Conservation (phyloP, 2,797 vertebrate species). For the Euthynnus affinis region DNA sequence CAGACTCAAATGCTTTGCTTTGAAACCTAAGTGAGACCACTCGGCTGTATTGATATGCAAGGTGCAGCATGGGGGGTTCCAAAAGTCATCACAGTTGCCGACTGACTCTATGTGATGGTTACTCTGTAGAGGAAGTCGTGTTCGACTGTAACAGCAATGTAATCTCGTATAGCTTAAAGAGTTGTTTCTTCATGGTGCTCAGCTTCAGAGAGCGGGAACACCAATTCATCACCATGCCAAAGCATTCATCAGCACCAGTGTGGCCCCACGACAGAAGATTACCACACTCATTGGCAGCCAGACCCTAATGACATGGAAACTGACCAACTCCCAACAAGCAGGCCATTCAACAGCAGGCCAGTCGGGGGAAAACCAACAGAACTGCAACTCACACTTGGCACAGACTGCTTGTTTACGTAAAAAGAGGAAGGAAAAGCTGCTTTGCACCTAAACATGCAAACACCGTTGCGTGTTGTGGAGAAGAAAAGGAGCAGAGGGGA, state of each 20-base stretch:
- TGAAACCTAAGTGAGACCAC: neutral
- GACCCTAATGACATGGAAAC: slow-evolving; percentile 79
- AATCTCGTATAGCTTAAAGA: slow-evolving; percentile 1
- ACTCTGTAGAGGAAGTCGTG: slow-evolving; percentile 11
- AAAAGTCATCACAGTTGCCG: neutral
- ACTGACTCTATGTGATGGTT: neutral
- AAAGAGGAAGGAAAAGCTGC: slow-evolving; percentile 31
- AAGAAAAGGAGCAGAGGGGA: neutral
- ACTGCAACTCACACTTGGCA: slow-evolving; percentile 63
- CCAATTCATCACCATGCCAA: slow-evolving; percentile 62
- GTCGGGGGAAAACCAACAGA: slow-evolving; percentile 59
- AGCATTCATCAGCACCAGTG: slow-evolving; percentile 71
- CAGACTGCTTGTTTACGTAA: slow-evolving; percentile 66
- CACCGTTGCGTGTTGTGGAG: neutral
- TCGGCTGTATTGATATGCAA: slow-evolving; percentile 32
- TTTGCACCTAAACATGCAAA: slow-evolving; percentile 43
- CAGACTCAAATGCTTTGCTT: slow-evolving; percentile 17
- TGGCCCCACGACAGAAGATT: slow-evolving; percentile 69
- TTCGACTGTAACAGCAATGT: slow-evolving; percentile 18
- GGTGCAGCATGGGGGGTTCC: slow-evolving; percentile 3
- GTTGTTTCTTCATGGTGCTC: slow-evolving; percentile 50
- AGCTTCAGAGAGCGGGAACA: slow-evolving; percentile 58
- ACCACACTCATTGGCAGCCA: slow-evolving; percentile 70
- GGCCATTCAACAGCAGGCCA: slow-evolving; percentile 73
- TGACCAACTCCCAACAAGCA: slow-evolving; percentile 81